Percentiles rank a stretch among this genome's conserved stretches.
phyloP scores from a whole-genome alignment of 2,888 invertebrate species.

The Drosophila mayaguana region DNA sequence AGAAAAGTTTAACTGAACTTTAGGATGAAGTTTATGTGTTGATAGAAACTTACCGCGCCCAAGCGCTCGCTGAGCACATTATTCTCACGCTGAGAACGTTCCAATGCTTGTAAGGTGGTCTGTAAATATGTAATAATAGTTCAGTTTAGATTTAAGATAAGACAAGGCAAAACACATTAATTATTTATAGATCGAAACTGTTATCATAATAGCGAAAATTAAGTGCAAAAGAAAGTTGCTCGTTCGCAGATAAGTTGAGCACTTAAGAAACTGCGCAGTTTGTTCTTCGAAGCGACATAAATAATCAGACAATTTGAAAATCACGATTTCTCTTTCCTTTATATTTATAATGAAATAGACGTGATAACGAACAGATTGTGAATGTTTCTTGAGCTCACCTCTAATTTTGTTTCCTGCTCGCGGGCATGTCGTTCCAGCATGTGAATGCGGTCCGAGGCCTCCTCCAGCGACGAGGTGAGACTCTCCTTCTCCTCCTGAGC shows the following conservation, averaged over 20 bases:
- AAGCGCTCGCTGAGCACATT: constrained; percentile 90
- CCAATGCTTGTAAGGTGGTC: constrained; percentile 89
- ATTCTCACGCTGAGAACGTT: constrained; percentile 90
- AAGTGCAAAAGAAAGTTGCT: constrained; percentile 63
- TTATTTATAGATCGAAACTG: constrained; percentile 16
- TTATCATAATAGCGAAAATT: constrained; percentile 23
- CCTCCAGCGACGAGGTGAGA: constrained; percentile 92
- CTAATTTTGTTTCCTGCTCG: constrained; percentile 89
- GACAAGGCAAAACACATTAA: not conserved
- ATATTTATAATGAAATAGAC: constrained; percentile 39
- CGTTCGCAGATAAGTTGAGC: constrained; percentile 51
- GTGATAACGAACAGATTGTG: constrained; percentile 52
- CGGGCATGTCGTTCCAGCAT: constrained; percentile 93
- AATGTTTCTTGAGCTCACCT: constrained; percentile 68
- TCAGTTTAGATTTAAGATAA: constrained; percentile 12
- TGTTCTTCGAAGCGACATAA: constrained; percentile 41
- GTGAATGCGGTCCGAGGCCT: constrained; percentile 94
- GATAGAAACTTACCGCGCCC: constrained; percentile 86
- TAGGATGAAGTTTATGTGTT: not conserved
- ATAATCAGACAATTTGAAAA: constrained; percentile 56
- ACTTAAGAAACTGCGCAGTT: constrained; percentile 73
- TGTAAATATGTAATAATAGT: constrained; percentile 63
- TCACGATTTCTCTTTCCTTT: constrained; percentile 58
- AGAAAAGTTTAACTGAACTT: not conserved
- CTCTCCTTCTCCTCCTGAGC: constrained; percentile 93